Conservation (phyloP, 1,140 invertebrate genomes). For the Xylocopa sonorina region DNA sequence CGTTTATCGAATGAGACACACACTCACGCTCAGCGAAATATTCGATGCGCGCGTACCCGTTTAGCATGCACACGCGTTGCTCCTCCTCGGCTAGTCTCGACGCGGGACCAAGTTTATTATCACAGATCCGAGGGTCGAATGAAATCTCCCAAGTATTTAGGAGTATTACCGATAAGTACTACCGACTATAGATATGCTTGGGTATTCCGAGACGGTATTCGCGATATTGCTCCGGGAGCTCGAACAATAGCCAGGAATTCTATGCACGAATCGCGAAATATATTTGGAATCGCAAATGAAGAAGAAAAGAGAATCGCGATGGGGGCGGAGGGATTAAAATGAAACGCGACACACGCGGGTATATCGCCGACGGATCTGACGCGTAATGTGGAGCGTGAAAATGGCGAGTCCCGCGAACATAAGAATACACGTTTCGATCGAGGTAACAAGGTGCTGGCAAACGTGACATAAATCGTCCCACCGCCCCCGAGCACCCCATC, state of each 20-base stretch:
- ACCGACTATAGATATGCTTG: slow-evolving; percentile 52
- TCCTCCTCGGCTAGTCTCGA: not conserved
- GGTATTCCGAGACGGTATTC: slow-evolving; percentile 56
- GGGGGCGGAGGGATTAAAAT: not conserved
- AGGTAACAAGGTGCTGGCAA: slow-evolving; percentile 21
- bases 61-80: not conserved
- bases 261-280: slow-evolving; percentile 21
- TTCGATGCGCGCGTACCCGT: not conserved
- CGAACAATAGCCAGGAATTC: slow-evolving; percentile 57
- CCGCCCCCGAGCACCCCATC: not conserved
- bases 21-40: not conserved
- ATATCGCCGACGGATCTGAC: not conserved
- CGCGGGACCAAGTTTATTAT: slow-evolving; percentile 41
- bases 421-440: not conserved
- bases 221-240: slow-evolving; percentile 57
- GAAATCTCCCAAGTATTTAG: slow-evolving; percentile 39
- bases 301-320: not conserved
- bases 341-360: not conserved
- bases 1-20: slow-evolving; percentile 8
- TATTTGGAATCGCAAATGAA: slow-evolving; percentile 58
- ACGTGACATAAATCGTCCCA: not conserved
- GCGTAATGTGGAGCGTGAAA: not conserved
- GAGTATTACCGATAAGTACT: slow-evolving; percentile 60
- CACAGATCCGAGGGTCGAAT: slow-evolving; percentile 27
- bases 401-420: not conserved